These are phyloP conservation scores for Mixornis gularis DNA, from an alignment of 2,113 vertebrate genomes.

Conservation along the genomic window DNA sequence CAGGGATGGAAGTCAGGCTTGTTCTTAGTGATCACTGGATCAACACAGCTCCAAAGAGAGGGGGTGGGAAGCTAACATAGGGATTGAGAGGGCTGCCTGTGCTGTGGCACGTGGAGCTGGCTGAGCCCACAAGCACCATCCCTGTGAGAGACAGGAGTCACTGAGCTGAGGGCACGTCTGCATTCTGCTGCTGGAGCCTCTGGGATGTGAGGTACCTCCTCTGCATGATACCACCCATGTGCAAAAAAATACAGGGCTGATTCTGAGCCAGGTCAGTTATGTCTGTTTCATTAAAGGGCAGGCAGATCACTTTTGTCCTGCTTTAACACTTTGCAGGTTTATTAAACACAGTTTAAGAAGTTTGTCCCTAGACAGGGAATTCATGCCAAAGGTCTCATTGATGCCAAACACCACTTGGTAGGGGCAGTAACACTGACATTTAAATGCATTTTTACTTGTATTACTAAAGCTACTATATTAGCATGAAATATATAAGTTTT, in stretches of 20 bases:
- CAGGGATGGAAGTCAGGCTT: not conserved
- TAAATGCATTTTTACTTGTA: not conserved
- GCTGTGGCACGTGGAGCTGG: not conserved
- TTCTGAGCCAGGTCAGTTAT: not conserved
- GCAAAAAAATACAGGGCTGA: not conserved
- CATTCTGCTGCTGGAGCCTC: not conserved
- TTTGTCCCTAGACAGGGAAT: not conserved
- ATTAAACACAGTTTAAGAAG: constrained; percentile 20
- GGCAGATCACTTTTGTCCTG: not conserved
- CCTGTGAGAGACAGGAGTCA: not conserved
- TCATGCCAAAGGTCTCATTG: not conserved
- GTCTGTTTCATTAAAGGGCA: not conserved
- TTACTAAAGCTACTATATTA: not conserved
- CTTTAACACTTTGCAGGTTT: not conserved
- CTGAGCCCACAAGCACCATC: not conserved
- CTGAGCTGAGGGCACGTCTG: not conserved
- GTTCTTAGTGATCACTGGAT: not conserved
- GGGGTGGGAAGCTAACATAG: not conserved
- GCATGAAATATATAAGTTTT: not conserved
- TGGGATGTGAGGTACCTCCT: not conserved
- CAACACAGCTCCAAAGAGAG: not conserved
- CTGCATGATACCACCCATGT: not conserved
- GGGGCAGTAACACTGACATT: not conserved
- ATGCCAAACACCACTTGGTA: not conserved
- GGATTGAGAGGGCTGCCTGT: not conserved